phyloP scores from a whole-genome alignment of 1,140 invertebrate genomes.

The Cydia fagiglandana region DNA sequence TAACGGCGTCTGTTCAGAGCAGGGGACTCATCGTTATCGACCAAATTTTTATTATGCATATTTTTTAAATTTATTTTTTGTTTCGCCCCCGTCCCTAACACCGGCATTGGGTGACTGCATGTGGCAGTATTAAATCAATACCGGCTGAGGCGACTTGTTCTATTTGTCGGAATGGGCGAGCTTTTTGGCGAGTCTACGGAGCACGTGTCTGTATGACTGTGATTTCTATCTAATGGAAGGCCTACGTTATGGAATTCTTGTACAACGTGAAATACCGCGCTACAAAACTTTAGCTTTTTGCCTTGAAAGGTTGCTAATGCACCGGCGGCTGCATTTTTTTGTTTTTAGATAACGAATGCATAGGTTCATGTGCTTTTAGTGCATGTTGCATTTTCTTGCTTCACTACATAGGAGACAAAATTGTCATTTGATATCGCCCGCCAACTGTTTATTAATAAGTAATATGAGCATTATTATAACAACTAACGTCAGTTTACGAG shows the following conservation, averaged over 20 bases:
- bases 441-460: neutral
- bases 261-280: constrained; percentile 20
- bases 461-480: neutral
- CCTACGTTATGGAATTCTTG: constrained; percentile 29
- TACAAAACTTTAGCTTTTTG: constrained; percentile 32
- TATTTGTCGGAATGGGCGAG: constrained; percentile 52
- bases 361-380: constrained; percentile 14
- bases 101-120: constrained; percentile 51
- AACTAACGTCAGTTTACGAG: too few species aligned
- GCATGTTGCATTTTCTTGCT: neutral
- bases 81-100: constrained; percentile 47
- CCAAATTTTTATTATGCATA: constrained; percentile 78
- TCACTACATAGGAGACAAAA: neutral
- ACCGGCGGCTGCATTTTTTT: constrained; percentile 6
- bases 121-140: constrained; percentile 74
- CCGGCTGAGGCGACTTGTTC: constrained; percentile 54
- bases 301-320: constrained; percentile 31
- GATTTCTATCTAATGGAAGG: constrained; percentile 33
- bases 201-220: constrained; percentile 40
- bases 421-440: neutral
- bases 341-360: neutral
- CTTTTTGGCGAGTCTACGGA: constrained; percentile 59
- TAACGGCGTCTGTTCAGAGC: constrained; percentile 54
- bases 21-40: constrained; percentile 61
- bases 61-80: constrained; percentile 76